Base-by-base conservation (phyloP, 2,888 invertebrate species). In the Zaprionus bogoriensis region DNA sequence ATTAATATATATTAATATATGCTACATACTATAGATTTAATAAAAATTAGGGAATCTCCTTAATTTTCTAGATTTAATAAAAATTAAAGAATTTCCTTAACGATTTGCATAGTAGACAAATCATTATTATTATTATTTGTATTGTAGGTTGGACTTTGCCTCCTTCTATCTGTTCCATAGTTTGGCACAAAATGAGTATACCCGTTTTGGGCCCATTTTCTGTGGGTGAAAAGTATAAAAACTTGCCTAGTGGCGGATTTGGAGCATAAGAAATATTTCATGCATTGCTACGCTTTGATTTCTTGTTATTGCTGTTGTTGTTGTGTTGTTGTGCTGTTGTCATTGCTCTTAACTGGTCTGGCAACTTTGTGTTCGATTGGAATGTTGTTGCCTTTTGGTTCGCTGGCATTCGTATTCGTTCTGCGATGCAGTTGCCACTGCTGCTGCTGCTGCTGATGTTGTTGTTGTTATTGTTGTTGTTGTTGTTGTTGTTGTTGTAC, bases 221-320 rank as follows among this genome's bases (percentile, higher is more conserved):
- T n/a, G n/a, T n/a, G n/a, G n/a, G n/a, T n/a, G n/a, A n/a, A n/a
- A n/a, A n/a, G n/a, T n/a, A n/a, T n/a, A n/a, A 68, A 65, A 73
- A 72, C 63, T 72, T 72, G 72, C 59, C 66, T 63, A 67, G 54
- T 66, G 70, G 66, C 83, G 73, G 74, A 80, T 86, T 76, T 86
- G 74, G 80, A 83, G 74, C 80, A 80, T 74, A 76, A 55, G 74
- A 86, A 83, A 86, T 82, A 86, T 72, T 80, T 86, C 67, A 67
- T 77, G 71, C 67, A 76, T 70, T 82, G 77, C 60, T 61, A 52
- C 48, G 65, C 63, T 71, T 78, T 54, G 65, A 51, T 46, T 55
- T 60, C 46, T 55, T 69, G 50, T 61, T 64, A 39, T 63, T 65
- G 42, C 54, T 63, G 9, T 47, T 39, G n/a, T 23, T 52, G 32